Base-by-base conservation (phyloP, 1,140 invertebrate species). In the Temnothorax nylanderi region DNA sequence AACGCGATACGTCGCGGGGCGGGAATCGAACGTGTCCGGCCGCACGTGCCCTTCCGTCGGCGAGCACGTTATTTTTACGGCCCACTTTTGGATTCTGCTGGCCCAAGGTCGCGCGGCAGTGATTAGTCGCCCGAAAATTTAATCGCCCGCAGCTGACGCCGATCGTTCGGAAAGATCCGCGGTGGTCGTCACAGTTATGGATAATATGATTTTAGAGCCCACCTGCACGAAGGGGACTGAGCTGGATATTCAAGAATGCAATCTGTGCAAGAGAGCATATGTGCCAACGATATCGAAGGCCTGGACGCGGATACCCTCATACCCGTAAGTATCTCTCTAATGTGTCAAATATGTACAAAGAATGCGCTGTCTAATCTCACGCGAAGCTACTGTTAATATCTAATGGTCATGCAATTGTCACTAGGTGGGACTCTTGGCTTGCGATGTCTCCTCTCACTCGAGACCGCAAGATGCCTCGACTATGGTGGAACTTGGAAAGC, bases 401-500 rank as follows among this genome's bases (percentile, higher is more conserved):
- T 54, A 34, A 44, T 58, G 18, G 11, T 47, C 5, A 7, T 74
- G 13, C 21, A 8, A 21, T 34, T 54, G 47, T 82, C 16, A 47
- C 41, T 16, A 94, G 94, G 94, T 95, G 62, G 94, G 94, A 91
- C 93, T 95, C 34, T 81, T 95, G 34, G 92, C 93, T 58, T 94
- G 93, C 74, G 93, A 95, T 88, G 90, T 94, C 32, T 85, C 91
- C 6, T 72, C 86, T 78, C 91, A 89, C 75, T 65, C 86, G 26
- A 81, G 91, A 56, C 92, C 92, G 60, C 93, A 95, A 89, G 94
- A 95, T 94, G 94, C 94, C 69, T 89, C 93, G 80, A 93, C 95
- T 5, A 95, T 97, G 89, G 96, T 97, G 80, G 98, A 98, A 95
- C 95, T 98, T 78, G 98, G 98, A 18, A 98, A 98, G 91, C 96